Percentiles rank a stretch among this genome's conserved stretches.
Conservation (phyloP, 2,797 vertebrate species). For the Loriculus beryllinus region DNA sequence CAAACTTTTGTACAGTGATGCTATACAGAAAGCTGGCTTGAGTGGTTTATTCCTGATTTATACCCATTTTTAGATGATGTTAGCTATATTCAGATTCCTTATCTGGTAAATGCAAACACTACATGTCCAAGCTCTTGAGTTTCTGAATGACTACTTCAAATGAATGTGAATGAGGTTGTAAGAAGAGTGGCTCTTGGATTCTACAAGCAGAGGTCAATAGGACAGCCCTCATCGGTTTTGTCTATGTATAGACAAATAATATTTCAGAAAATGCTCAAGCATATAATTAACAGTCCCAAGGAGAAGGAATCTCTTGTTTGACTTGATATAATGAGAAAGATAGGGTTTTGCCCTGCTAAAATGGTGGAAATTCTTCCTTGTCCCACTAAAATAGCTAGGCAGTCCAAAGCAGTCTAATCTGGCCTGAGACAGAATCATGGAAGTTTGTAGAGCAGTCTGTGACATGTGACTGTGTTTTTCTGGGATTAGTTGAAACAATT, state of each 20-base stretch:
- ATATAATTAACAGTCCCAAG: not conserved
- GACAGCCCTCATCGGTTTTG: not conserved
- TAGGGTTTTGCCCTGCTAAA: not conserved
- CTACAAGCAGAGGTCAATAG: not conserved
- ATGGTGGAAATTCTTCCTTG: not conserved
- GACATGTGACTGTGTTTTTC: rapidly evolving
- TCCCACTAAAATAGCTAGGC: not conserved
- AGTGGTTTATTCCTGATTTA: not conserved
- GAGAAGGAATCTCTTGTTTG: not conserved
- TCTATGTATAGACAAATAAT: not conserved
- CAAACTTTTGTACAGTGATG: not conserved
- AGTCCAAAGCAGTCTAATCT: not conserved
- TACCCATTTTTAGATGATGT: rapidly evolving
- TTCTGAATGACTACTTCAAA: not conserved
- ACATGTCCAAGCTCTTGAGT: rapidly evolving
- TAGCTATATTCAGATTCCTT: not conserved
- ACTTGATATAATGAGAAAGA: not conserved
- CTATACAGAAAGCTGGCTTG: not conserved
- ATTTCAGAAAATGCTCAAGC: not conserved
- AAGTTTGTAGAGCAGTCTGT: not conserved
- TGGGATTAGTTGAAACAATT: not conserved
- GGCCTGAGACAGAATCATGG: not conserved
- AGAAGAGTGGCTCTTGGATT: not conserved
- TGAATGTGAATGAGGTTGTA: not conserved
- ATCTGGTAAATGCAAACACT: not conserved